Evolutionary conservation across 2,888 invertebrate genomes (phyloP).

Genomic region (Hololepta plana): DNA sequence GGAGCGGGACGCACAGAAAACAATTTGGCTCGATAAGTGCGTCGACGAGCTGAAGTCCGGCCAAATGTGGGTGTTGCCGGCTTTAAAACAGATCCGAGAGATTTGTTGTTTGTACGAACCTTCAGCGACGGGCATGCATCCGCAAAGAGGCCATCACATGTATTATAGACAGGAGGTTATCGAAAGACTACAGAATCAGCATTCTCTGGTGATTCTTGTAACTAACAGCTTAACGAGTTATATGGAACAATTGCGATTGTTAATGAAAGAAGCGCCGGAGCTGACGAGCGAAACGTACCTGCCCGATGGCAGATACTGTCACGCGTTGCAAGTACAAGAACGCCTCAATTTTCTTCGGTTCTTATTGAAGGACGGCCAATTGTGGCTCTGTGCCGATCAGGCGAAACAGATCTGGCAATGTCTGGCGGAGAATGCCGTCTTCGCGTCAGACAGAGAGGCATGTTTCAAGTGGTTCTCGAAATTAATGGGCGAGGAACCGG

Average conservation of each 20-base stretch:
- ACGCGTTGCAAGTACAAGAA: constrained; percentile 84
- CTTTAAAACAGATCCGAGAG: constrained; percentile 86
- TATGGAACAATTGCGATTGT: constrained; percentile 66
- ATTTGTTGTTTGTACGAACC: constrained; percentile 90
- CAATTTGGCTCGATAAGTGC: constrained; percentile 85
- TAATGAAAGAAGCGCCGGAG: constrained; percentile 50
- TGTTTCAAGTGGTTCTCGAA: constrained; percentile 98
- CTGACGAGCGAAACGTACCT: constrained; percentile 61
- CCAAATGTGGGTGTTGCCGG: constrained; percentile 86
- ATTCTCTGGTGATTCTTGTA: constrained; percentile 83
- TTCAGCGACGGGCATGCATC: constrained; percentile 38
- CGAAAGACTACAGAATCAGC: constrained; percentile 77
- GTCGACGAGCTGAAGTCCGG: constrained; percentile 84
- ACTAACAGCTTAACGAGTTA: constrained; percentile 82
- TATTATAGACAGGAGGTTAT: constrained; percentile 43
- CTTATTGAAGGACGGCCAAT: constrained; percentile 83
- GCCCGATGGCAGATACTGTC: constrained; percentile 81
- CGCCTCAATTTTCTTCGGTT: constrained; percentile 84
- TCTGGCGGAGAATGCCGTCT: constrained; percentile 84
- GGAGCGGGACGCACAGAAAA: constrained; percentile 90
- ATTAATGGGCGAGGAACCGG: constrained; percentile 91
- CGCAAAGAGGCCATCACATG: constrained; percentile 35
- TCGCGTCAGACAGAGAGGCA: constrained; percentile 82
- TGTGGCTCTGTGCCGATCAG: constrained; percentile 94
- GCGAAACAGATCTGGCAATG: constrained; percentile 96